Percentiles rank a stretch among this genome's conserved stretches.
These are phyloP conservation scores for Heteromormyrus szaboi DNA, from an alignment of 2,797 vertebrate species.

Conservation along the genomic window DNA sequence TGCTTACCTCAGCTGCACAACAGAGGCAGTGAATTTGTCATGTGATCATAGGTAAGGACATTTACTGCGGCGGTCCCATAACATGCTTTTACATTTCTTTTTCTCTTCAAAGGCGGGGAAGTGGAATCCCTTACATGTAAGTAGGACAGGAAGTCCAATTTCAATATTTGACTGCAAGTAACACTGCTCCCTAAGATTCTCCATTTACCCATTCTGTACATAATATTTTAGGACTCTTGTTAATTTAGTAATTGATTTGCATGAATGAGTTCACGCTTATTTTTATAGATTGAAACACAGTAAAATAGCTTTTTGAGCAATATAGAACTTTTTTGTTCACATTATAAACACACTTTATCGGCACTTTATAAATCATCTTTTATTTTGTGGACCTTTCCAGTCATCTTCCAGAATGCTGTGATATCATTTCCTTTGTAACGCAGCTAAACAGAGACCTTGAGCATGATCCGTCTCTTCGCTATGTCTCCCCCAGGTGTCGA, in stretches of 20 bases:
- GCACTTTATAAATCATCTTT: background rate
- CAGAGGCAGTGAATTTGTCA: background rate
- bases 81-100: constrained; percentile 48
- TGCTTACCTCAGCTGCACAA: background rate
- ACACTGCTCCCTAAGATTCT: constrained; percentile 15
- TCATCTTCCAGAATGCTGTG: background rate
- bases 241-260: background rate
- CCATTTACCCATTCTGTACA: background rate
- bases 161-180: background rate
- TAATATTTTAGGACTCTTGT: background rate
- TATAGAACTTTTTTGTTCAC: background rate
- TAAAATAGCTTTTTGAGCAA: background rate
- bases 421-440: background rate
- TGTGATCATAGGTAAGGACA: background rate
- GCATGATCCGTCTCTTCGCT: background rate
- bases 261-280: background rate
- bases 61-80: background rate
- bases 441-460: background rate
- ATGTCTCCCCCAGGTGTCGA: constrained; percentile 70
- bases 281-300: background rate
- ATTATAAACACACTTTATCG: background rate
- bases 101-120: constrained; percentile 80
- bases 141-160: constrained; percentile 47
- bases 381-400: background rate
- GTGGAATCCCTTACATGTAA: constrained; percentile 98